A percentile compares a stretch with the other conserved stretches of the same genome.
Evolutionary conservation across 2,113 vertebrate genomes (phyloP).

Genomic region (Syngnathus scovelli): DNA sequence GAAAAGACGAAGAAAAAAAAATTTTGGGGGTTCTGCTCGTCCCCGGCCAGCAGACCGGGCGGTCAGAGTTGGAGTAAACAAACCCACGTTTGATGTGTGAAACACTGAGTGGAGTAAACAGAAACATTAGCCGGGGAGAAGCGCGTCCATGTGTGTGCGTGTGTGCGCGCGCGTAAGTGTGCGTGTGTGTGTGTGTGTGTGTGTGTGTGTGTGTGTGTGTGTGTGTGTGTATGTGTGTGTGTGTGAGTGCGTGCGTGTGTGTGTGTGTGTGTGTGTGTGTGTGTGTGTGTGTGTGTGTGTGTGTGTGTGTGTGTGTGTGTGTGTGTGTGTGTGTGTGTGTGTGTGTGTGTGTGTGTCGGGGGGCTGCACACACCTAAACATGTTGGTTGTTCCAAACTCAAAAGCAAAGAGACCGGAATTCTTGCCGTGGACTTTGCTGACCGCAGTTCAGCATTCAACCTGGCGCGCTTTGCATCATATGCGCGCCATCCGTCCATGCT

Average conservation of each 20-base stretch:
- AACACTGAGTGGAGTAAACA: constrained; percentile 61
- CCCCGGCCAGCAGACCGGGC: constrained; percentile 49
- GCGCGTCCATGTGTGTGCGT: background rate
- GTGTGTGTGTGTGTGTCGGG: background rate
- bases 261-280: too few relatives aligned
- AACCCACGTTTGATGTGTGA: constrained; percentile 61
- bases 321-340: too few relatives aligned
- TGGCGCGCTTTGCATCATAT: constrained; percentile 1
- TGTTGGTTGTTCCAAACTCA: constrained; percentile 38
- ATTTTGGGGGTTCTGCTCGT: constrained; percentile 18
- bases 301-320: too few relatives aligned
- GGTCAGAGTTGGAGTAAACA: constrained; percentile 69
- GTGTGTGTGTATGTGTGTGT: too few relatives aligned
- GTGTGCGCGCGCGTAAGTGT: too few relatives aligned
- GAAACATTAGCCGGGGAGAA: constrained; percentile 31
- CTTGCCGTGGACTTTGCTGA: background rate
- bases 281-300: too few relatives aligned
- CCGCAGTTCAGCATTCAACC: constrained; percentile 17
- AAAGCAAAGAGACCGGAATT: constrained; percentile 32
- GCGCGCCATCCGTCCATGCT: constrained; percentile 3
- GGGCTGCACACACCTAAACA: constrained; percentile 18
- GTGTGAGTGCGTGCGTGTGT: too few relatives aligned
- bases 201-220: too few relatives aligned
- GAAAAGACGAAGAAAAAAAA: constrained; percentile 44
- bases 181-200: too few relatives aligned